phyloP scores from a whole-genome alignment of 2,113 vertebrate genomes.

The Cyrtonyx montezumae region DNA sequence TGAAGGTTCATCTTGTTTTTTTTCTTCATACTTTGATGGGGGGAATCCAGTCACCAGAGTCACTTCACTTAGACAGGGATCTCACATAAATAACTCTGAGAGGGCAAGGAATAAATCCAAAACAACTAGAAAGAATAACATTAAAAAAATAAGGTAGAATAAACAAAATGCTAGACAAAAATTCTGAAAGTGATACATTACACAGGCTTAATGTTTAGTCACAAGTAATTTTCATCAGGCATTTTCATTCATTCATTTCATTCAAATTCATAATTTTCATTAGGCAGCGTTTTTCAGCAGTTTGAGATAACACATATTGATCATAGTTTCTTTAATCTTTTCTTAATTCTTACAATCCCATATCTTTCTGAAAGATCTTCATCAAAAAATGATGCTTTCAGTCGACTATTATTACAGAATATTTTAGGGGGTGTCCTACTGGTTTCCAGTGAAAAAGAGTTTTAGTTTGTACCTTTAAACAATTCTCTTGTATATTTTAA shows the following conservation, averaged over 20 bases:
- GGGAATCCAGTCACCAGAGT: background rate
- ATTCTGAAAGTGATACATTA: background rate
- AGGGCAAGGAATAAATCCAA: background rate
- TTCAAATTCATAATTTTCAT: no score
- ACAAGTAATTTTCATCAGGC: background rate
- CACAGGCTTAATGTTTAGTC: background rate
- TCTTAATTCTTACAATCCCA: background rate
- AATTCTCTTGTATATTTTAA: background rate
- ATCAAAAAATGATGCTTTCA: background rate
- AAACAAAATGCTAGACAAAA: background rate
- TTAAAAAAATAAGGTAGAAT: background rate
- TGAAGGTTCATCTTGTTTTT: background rate
- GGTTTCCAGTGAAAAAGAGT: background rate
- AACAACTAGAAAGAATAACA: background rate
- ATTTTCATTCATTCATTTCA: no score
- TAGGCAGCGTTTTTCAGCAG: background rate
- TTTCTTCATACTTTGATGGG: background rate
- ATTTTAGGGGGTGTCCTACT: background rate
- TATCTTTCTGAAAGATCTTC: background rate
- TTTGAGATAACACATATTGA: background rate
- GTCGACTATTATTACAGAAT: background rate
- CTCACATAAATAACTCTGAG: background rate
- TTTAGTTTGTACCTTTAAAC: background rate
- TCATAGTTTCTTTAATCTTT: background rate
- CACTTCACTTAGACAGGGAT: background rate